Evolutionary conservation across 2,797 vertebrate genomes (phyloP).

Genomic region (Pseudochirops corinnae): DNA sequence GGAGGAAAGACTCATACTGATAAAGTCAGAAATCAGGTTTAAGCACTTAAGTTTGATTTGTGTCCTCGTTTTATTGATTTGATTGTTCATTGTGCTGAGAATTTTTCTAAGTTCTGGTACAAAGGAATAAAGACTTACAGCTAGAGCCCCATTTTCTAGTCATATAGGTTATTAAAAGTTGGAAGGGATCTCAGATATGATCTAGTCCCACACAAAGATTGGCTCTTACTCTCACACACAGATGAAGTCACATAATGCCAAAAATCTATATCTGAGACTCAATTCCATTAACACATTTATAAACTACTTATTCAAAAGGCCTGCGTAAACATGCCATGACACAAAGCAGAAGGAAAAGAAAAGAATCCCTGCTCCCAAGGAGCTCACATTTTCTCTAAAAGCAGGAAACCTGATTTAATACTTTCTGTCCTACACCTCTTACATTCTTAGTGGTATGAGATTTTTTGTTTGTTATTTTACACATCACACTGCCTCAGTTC

Average conservation of each 20-base stretch:
- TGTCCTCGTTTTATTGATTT: neutral
- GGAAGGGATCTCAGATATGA: neutral
- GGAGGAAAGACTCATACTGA: neutral
- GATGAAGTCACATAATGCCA: neutral
- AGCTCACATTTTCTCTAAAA: neutral
- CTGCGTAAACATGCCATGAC: neutral
- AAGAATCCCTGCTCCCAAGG: neutral
- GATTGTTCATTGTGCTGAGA: neutral
- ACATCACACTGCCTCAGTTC: neutral
- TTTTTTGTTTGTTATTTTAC: neutral
- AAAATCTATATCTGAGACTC: neutral
- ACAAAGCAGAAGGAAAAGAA: neutral
- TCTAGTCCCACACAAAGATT: neutral
- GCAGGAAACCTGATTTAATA: neutral
- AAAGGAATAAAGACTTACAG: neutral
- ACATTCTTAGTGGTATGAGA: neutral
- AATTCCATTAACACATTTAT: neutral
- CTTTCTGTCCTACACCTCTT: neutral
- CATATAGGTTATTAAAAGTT: neutral
- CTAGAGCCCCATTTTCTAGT: neutral
- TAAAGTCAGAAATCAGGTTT: neutral
- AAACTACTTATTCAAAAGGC: neutral
- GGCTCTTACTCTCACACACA: neutral
- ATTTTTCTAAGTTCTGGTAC: neutral
- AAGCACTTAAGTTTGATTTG: neutral